phyloP scores from a whole-genome alignment of 2,113 vertebrate species.

The Podarcis muralis region DNA sequence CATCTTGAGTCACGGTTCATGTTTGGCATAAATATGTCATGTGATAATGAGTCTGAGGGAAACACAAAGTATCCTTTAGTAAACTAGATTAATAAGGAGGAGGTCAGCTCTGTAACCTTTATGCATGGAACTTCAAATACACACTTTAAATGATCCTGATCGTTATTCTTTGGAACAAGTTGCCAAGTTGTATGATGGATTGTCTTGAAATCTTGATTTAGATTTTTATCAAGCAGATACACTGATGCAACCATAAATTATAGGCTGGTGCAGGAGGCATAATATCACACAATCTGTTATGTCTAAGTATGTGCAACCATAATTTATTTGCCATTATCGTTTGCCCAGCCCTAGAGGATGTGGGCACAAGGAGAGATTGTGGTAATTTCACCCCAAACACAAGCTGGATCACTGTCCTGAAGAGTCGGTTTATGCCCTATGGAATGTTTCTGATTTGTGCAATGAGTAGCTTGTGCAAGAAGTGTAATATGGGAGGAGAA shows the following conservation, averaged over 20 bases:
- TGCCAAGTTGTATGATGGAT: neutral
- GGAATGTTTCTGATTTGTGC: neutral
- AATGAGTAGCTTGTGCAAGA: neutral
- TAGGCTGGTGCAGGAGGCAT: neutral
- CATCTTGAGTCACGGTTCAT: neutral
- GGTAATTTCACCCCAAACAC: neutral
- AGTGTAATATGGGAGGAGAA: neutral
- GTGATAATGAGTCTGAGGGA: slow-evolving; percentile 4
- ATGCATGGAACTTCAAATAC: neutral
- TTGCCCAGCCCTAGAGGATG: neutral
- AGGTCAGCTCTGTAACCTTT: neutral
- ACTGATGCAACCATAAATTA: neutral
- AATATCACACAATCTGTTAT: neutral
- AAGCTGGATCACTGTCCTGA: neutral
- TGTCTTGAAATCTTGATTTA: neutral
- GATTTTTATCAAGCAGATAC: neutral
- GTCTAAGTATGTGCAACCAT: neutral
- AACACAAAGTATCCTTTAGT: slow-evolving; percentile 5
- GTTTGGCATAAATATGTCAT: neutral
- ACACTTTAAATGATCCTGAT: neutral
- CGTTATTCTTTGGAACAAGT: neutral
- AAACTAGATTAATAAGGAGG: neutral
- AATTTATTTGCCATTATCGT: neutral
- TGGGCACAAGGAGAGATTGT: neutral
- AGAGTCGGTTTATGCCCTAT: neutral